These are phyloP conservation scores for Salarias fasciatus DNA, from an alignment of 2,797 vertebrate genomes.

Conservation along the genomic window DNA sequence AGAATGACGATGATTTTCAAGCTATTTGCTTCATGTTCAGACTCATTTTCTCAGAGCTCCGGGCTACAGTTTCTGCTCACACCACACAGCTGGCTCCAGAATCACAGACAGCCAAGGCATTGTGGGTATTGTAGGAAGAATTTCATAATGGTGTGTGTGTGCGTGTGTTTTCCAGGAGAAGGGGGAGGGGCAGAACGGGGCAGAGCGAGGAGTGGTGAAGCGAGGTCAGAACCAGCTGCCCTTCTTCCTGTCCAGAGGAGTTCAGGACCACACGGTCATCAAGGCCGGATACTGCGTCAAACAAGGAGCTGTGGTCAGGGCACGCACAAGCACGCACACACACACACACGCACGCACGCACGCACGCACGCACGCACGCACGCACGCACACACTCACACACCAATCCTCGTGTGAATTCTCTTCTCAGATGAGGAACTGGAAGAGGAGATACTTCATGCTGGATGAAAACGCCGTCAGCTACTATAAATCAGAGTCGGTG, in stretches of 20 bases:
- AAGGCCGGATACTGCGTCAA: conserved; percentile 98
- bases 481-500: conserved; percentile 95
- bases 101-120: too few relatives aligned
- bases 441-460: conserved; percentile 96
- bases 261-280: conserved; percentile 88
- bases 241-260: conserved; percentile 86
- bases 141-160: too few relatives aligned
- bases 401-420: conserved; percentile 43
- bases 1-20: too few relatives aligned
- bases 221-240: conserved; percentile 91
- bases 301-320: conserved; percentile 91
- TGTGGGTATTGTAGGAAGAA: too few relatives aligned
- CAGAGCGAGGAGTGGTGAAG: conserved; percentile 88
- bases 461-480: conserved; percentile 96
- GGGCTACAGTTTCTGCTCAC: too few relatives aligned
- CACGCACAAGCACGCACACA: too few relatives aligned
- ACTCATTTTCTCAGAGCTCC: too few relatives aligned
- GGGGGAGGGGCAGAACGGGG: conserved; percentile 67
- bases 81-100: too few relatives aligned
- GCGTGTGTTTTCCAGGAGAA: too few relatives aligned
- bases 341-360: too few relatives aligned
- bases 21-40: too few relatives aligned
- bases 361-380: conserved; percentile 12
- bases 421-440: conserved; percentile 95
- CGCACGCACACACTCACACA: too few relatives aligned